Conservation (phyloP, 23 tunicate species). For the Clavelina lepadiformis region DNA sequence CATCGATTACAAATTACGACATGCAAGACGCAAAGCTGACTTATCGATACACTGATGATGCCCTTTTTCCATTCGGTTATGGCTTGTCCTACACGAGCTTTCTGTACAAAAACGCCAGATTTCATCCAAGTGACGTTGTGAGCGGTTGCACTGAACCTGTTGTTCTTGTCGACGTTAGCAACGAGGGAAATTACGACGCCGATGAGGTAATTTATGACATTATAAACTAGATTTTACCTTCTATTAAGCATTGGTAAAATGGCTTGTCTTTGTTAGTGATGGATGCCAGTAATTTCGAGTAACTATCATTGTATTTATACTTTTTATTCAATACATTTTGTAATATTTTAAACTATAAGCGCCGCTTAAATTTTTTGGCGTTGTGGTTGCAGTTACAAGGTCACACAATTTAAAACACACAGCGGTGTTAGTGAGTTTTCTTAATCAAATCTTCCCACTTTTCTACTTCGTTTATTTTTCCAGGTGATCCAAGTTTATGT, state of each 20-base stretch:
- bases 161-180: slow-evolving; percentile 39
- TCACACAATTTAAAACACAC: no score
- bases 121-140: background rate
- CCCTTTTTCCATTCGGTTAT: slow-evolving; percentile 76
- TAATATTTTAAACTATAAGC: no score
- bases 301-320: no score
- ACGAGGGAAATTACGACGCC: slow-evolving; percentile 49
- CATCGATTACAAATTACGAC: slow-evolving; percentile 70
- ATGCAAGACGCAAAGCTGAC: slow-evolving; percentile 61
- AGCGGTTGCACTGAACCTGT: slow-evolving; percentile 14
- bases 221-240: no score
- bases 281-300: no score
- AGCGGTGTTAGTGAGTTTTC: no score
- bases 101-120: slow-evolving; percentile 7
- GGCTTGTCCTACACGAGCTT: slow-evolving; percentile 80
- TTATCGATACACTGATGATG: slow-evolving; percentile 53
- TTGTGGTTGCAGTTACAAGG: no score
- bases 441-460: no score
- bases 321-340: no score
- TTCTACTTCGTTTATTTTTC: no score
- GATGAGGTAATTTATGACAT: slow-evolving; percentile 49
- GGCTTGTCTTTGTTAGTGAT: no score
- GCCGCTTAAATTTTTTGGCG: no score
- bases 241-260: background rate
- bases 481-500: slow-evolving; percentile 67